phyloP scores from a whole-genome alignment of 2,888 invertebrate species.

The Phragmatobia fuliginosa region DNA sequence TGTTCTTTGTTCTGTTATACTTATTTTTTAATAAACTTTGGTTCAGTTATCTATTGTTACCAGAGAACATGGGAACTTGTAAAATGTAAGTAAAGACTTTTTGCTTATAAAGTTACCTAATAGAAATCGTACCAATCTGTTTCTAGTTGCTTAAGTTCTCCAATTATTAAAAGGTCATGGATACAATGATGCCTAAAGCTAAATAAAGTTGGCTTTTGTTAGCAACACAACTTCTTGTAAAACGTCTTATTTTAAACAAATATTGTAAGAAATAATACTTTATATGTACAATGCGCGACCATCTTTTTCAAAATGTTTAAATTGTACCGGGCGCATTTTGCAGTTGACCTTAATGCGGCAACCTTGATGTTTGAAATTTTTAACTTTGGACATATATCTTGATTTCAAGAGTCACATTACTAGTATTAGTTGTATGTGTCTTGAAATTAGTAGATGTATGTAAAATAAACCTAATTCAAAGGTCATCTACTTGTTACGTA shows the following conservation, averaged over 20 bases:
- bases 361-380: slow-evolving; percentile 58
- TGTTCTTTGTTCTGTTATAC: slow-evolving; percentile 60
- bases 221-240: neutral
- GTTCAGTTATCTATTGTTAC: slow-evolving; percentile 62
- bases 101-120: slow-evolving; percentile 20
- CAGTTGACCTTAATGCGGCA: slow-evolving; percentile 55
- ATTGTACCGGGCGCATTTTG: slow-evolving; percentile 37
- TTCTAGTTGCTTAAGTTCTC: slow-evolving; percentile 2
- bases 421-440: slow-evolving; percentile 46
- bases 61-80: slow-evolving; percentile 75
- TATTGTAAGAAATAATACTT: too few relatives aligned
- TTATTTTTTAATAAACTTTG: slow-evolving; percentile 68
- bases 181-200: neutral
- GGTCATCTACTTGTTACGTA: neutral
- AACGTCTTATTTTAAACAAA: neutral
- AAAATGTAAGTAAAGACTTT: slow-evolving; percentile 70
- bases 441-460: slow-evolving; percentile 29
- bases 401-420: too few relatives aligned
- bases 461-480: neutral
- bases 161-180: slow-evolving; percentile 12
- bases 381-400: slow-evolving; percentile 50
- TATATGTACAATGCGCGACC: neutral
- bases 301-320: neutral
- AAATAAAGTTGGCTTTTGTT: neutral
- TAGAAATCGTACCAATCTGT: slow-evolving; percentile 1